These are phyloP conservation scores for Diaphora mendica DNA, from an alignment of 2,888 invertebrate genomes.

Conservation along the genomic window DNA sequence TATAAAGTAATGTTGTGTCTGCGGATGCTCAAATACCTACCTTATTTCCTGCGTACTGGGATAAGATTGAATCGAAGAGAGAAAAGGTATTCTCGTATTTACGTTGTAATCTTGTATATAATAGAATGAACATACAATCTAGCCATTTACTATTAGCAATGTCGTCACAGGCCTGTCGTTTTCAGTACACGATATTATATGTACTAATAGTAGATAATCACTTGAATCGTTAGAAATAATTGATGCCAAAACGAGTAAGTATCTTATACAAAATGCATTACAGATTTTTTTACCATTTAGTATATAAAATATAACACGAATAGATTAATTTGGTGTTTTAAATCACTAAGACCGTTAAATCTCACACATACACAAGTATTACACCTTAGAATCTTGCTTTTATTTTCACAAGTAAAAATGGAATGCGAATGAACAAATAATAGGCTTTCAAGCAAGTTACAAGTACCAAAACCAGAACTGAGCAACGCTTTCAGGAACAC, in stretches of 20 bases:
- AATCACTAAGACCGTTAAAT: too few species aligned
- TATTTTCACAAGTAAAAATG: not conserved
- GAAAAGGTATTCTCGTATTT: not conserved
- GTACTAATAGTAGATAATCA: not conserved
- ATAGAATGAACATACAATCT: not conserved
- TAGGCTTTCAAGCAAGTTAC: constrained; percentile 39
- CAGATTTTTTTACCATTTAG: not conserved
- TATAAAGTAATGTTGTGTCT: not conserved
- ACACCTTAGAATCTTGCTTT: not conserved
- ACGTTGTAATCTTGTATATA: not conserved
- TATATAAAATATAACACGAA: too few species aligned
- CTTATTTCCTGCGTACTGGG: not conserved
- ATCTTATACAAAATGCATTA: not conserved
- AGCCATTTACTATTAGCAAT: not conserved
- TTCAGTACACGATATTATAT: not conserved
- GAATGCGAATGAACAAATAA: constrained; percentile 24
- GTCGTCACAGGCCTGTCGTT: not conserved
- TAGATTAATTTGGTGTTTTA: too few species aligned
- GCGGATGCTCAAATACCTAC: not conserved
- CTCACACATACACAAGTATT: too few species aligned
- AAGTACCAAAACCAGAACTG: constrained; percentile 39
- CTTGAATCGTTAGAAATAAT: not conserved
- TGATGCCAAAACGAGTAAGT: not conserved
- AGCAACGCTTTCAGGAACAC: constrained; percentile 37
- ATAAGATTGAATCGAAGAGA: not conserved